Evolutionary conservation across 2,888 invertebrate genomes (phyloP).

Genomic region (Acrobasis consociella): DNA sequence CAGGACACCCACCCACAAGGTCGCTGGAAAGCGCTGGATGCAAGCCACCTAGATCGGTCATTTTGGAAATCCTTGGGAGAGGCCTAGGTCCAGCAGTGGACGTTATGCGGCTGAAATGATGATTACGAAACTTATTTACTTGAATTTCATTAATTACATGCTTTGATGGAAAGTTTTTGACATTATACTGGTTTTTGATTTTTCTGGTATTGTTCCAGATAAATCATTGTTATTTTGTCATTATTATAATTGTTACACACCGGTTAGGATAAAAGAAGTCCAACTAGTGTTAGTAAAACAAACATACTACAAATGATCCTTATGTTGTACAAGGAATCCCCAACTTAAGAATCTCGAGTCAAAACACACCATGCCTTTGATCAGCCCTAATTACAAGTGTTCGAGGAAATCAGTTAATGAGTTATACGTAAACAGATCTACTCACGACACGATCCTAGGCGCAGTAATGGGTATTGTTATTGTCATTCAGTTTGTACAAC

Average conservation of each 20-base stretch:
- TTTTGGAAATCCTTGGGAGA: no score
- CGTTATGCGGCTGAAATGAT: no score
- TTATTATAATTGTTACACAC: background rate
- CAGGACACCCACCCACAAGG: no score
- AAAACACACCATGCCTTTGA: conserved; percentile 72
- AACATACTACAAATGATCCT: conserved; percentile 31
- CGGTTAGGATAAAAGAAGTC: conserved; percentile 24
- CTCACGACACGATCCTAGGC: background rate
- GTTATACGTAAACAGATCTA: conserved; percentile 55
- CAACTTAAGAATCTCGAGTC: conserved; percentile 48
- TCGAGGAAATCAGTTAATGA: conserved; percentile 74
- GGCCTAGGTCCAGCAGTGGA: no score
- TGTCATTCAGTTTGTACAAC: no score
- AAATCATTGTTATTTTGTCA: background rate
- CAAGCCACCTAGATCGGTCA: no score
- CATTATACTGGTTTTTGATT: no score
- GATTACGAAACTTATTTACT: no score
- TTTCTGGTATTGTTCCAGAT: background rate
- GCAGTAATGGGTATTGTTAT: no score
- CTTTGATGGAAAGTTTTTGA: no score
- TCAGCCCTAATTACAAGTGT: conserved; percentile 63
- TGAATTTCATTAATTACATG: no score
- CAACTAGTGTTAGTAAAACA: conserved; percentile 33
- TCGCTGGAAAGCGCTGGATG: no score
- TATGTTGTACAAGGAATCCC: conserved; percentile 46